Base-by-base conservation (phyloP, 2,113 vertebrate genomes). In the Hiodon tergisus region DNA sequence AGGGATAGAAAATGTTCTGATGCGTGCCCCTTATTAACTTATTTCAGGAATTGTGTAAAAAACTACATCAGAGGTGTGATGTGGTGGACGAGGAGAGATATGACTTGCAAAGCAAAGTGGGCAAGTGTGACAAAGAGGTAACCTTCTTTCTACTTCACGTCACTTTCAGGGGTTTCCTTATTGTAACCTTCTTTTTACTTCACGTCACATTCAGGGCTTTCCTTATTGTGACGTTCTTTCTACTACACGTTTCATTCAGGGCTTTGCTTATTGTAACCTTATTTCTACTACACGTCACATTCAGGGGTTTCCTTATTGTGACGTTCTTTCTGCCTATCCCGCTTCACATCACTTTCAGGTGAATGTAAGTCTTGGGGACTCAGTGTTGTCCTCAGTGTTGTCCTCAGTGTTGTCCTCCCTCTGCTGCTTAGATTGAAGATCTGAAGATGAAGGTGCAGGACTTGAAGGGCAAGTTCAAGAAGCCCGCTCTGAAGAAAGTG, bases 391-490 rank as follows among this genome's bases (percentile, higher is more conserved):
- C n/a, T 17, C n/a, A 63, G 50, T 69, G 3, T 54, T 16, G 53
- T 46, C 69, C 54, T 6, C 6, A 70, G 8, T 5, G 1, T 53
- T 14, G 1, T 69, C 11, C 31, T 59, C 5, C n/a, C n/a, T n/a
- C 47, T 47, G 11, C 61, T 61, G 3, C 69, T 13, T 77, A 99
- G 97, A 95, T 98, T 76, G 93, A 96, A 74, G 96, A 98, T 87
- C 84, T 98, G 86, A 96, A 91, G 83, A 93, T 96, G 87, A 99
- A 99, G 79, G 93, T 98, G 54, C 94, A 95, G 76, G 96, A 98
- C 81, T 85, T 99, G 86, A 88, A 94, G 81, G 97, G 97, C 78
- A 99, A 99, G 84, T 99, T 99, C 89, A 98, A 98, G 93, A 90
- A 95, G 84, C 96, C 96, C 0, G 90, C 94, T 0, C 86, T 99